Evolutionary conservation across 2,113 vertebrate genomes (phyloP).

Genomic region (Odontesthes bonariensis): DNA sequence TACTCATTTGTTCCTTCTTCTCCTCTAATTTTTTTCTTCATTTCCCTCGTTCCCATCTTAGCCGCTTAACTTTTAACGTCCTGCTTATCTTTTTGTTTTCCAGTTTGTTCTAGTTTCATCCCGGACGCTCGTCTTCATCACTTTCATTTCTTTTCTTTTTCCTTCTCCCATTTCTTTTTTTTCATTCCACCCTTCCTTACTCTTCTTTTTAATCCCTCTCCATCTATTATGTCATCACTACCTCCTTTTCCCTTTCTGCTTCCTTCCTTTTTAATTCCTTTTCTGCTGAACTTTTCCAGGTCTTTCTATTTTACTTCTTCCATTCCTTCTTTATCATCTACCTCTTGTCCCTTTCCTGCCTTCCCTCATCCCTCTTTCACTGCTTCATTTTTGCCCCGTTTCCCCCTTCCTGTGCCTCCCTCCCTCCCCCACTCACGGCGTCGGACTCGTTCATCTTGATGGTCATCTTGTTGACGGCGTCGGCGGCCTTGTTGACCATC

Average conservation of each 20-base stretch:
- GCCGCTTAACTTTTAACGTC: no score
- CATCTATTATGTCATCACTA: neutral
- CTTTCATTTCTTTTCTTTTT: no score
- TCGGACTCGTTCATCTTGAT: slow-evolving; percentile 99
- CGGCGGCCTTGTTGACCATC: slow-evolving; percentile 99
- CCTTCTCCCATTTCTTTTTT: no score
- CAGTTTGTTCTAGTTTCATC: neutral
- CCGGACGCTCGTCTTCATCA: no score
- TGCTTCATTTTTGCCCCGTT: neutral
- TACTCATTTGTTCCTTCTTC: neutral
- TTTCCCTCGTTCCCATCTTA: no score
- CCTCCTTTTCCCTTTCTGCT: accelerated
- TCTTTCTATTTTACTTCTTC: no score
- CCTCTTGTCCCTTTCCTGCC: no score
- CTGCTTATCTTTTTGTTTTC: no score
- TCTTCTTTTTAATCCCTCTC: neutral
- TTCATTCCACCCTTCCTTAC: neutral
- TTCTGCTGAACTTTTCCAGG: no score
- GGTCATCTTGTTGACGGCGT: slow-evolving; percentile 99
- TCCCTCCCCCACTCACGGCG: slow-evolving; percentile 89
- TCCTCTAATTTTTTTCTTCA: no score
- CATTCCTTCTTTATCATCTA: neutral
- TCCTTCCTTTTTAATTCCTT: neutral
- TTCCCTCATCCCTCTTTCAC: no score
- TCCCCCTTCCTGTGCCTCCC: slow-evolving; percentile 24